Evolutionary conservation across 2,888 invertebrate genomes (phyloP).

Genomic region (Macrophya alboannulata): DNA sequence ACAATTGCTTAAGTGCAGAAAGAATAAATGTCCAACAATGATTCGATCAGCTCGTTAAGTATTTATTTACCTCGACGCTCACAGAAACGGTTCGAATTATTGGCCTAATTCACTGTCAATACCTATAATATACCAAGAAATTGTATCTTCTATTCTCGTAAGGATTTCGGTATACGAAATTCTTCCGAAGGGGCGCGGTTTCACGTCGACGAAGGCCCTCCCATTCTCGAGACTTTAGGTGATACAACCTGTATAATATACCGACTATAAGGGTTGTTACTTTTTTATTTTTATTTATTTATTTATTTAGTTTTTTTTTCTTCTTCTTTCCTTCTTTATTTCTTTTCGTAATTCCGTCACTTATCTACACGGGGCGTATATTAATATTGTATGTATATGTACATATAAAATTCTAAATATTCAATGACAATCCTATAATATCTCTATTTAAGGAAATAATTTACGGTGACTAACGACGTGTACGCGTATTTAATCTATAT

Average conservation of each 20-base stretch:
- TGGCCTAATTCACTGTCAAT: too few relatives aligned
- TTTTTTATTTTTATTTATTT: background rate
- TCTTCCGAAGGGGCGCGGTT: too few relatives aligned
- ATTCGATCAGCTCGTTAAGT: too few relatives aligned
- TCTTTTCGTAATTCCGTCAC: constrained; percentile 24
- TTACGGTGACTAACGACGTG: background rate
- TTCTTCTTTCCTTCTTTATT: constrained; percentile 57
- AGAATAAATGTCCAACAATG: too few relatives aligned
- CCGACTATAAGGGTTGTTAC: constrained; percentile 13
- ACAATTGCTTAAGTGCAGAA: too few relatives aligned
- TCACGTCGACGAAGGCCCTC: too few relatives aligned
- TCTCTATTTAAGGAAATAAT: constrained; percentile 38
- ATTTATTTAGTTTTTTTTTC: constrained; percentile 51
- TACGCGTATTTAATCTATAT: constrained; percentile 44
- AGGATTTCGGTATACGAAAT: too few relatives aligned
- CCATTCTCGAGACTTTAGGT: too few relatives aligned
- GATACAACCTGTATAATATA: constrained; percentile 57
- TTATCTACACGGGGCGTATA: constrained; percentile 21
- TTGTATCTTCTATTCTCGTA: too few relatives aligned
- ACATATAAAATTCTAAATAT: constrained; percentile 58
- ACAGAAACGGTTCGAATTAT: too few relatives aligned
- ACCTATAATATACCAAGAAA: too few relatives aligned
- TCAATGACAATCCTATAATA: constrained; percentile 56
- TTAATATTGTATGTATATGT: constrained; percentile 34
- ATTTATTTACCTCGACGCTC: too few relatives aligned